These are phyloP conservation scores for Misgurnus anguillicaudatus DNA, from an alignment of 2,113 vertebrate genomes.

Conservation along the genomic window DNA sequence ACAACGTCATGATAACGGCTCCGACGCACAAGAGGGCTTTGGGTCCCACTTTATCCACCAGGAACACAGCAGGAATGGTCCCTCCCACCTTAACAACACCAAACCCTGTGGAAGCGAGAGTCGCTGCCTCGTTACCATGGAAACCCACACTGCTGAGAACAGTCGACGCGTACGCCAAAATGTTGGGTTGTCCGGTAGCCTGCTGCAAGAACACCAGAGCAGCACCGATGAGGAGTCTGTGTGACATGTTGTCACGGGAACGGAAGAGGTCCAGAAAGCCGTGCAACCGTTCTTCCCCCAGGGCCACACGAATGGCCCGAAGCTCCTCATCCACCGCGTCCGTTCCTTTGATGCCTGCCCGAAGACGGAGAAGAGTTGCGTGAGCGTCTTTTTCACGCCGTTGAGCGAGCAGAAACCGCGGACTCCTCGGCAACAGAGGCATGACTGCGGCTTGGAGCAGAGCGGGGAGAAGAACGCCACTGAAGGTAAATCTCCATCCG, in stretches of 20 bases:
- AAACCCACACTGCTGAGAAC: constrained; percentile 92
- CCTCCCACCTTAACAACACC: constrained; percentile 89
- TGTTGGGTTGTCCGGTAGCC: constrained; percentile 91
- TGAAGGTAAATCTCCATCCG: constrained; percentile 92
- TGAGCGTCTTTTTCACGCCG: constrained; percentile 80
- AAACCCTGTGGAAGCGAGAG: constrained; percentile 89
- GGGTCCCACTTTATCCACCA: constrained; percentile 90
- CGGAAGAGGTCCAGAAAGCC: constrained; percentile 85
- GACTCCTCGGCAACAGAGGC: constrained; percentile 89
- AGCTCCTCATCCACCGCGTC: constrained; percentile 78
- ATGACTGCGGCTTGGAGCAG: constrained; percentile 82
- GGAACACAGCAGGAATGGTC: constrained; percentile 85
- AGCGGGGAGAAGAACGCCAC: constrained; percentile 84
- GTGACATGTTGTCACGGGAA: constrained; percentile 86
- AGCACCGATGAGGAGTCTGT: constrained; percentile 83
- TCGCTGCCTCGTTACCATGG: constrained; percentile 87
- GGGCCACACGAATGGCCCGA: constrained; percentile 78
- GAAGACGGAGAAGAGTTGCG: constrained; percentile 79
- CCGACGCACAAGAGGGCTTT: constrained; percentile 89
- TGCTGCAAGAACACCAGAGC: constrained; percentile 90
- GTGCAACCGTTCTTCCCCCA: constrained; percentile 87
- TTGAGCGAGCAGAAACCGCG: constrained; percentile 87
- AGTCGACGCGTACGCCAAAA: constrained; percentile 92
- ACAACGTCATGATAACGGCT: constrained; percentile 84
- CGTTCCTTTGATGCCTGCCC: constrained; percentile 58